Evolutionary conservation across 2,888 invertebrate genomes (phyloP).

Genomic region (Epinotia nisella): DNA sequence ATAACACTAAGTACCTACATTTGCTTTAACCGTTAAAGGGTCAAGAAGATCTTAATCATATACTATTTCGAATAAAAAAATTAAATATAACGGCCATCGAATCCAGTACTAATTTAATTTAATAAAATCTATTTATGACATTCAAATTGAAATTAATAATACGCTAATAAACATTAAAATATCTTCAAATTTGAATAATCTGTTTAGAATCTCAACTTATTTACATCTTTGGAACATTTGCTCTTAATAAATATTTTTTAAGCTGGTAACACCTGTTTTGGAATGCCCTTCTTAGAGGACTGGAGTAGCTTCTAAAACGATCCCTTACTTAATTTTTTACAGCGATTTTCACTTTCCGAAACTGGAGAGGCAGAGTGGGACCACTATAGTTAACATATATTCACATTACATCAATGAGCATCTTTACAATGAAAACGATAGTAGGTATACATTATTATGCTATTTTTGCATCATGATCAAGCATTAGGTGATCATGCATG

Average conservation of each 20-base stretch:
- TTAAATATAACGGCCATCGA: conserved; percentile 10
- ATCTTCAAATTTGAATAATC: conserved; percentile 34
- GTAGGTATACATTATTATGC: not conserved
- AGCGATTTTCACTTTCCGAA: conserved; percentile 45
- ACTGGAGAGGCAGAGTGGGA: conserved; percentile 48
- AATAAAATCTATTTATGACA: conserved; percentile 11
- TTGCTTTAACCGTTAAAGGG: conserved; percentile 13
- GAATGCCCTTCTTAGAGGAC: conserved; percentile 44
- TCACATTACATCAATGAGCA: conserved; percentile 20
- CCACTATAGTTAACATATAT: conserved; percentile 15
- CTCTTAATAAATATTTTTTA: conserved; percentile 42
- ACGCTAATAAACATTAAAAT: conserved; percentile 36
- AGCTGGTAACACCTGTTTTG: conserved; percentile 46
- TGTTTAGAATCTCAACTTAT: conserved; percentile 40
- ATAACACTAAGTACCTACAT: conserved; percentile 13
- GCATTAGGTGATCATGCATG: no score
- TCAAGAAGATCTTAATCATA: conserved; percentile 1
- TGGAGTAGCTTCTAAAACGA: conserved; percentile 28
- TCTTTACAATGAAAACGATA: conserved; percentile 24
- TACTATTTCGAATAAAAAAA: conserved; percentile 6
- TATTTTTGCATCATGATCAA: conserved; percentile 4
- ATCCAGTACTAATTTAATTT: conserved; percentile 26
- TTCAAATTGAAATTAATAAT: conserved; percentile 20
- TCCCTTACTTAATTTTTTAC: conserved; percentile 42
- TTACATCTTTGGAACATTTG: conserved; percentile 44